Evolutionary conservation across 2,797 vertebrate genomes (phyloP), one percentile per base, ranked within the genome.

Genomic region (Lagocephalus sceleratus): DNA sequence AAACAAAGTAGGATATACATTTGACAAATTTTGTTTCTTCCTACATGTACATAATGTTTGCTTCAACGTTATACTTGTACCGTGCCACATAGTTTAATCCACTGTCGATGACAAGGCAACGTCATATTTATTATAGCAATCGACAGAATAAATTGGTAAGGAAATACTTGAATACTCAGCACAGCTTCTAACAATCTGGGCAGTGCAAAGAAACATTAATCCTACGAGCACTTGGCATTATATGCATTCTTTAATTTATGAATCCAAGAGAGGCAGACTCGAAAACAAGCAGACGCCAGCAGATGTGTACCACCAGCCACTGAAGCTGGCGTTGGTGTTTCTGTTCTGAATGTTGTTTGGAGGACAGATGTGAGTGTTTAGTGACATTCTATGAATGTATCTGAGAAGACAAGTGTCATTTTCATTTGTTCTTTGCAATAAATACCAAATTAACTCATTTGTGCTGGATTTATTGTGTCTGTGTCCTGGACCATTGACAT

Each of bases 81-180:
- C 78, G 70, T 84, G 75, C 64, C 72, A 75, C 82, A 65, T 51
- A 49, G 71, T 75, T 62, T 84, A 74, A 79, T 56, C 69, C 73
- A 75, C 75, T 63, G 53, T 52, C 23, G 32, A 57, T 5, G 20
- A 52, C 32, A 19, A 29, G 35, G 45, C 47, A 45, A 60, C 20
- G 47, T 70, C 59, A 54, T 26, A 71, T 72, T 70, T 60, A 60
- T 56, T 50, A 32, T 60, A 75, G 56, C 63, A 71, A 73, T 71
- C 73, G 76, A 75, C 73, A 79, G 68, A 81, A 47, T 61, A 76
- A 64, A 65, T 69, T 26, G 46, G 38, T 42, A 61, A 84, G 63
- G 76, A 60, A 85, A 83, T 85, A 87, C 82, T 89, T 87, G 85
- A 87, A 85, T 81, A 76, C 62, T 78, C 66, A 61, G 69, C 76